Evolutionary conservation across 1,140 invertebrate species (phyloP).

Genomic region (Drosophila melanogaster): Release_6_plus_ISO1_MT NT_033777.3:21877501-21878000

Average conservation of each 20-base stretch:
- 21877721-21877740: neutral
- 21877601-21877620: slow-evolving; percentile 72
- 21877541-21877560: slow-evolving; percentile 83
- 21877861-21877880: neutral
- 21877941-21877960: slow-evolving; percentile 87
- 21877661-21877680: slow-evolving; percentile 19
- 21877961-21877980: slow-evolving; percentile 93
- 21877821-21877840: slow-evolving; percentile 5
- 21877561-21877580: slow-evolving; percentile 85
- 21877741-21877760: neutral
- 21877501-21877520: slow-evolving; percentile 84
- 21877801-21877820: slow-evolving; percentile 1
- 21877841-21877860: neutral
- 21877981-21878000: slow-evolving; percentile 92
- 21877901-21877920: slow-evolving; percentile 11
- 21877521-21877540: slow-evolving; percentile 85
- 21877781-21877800: neutral
- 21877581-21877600: slow-evolving; percentile 86
- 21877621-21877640: slow-evolving; percentile 54
- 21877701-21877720: neutral
- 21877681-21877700: slow-evolving; percentile 7
- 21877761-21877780: neutral
- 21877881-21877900: slow-evolving; percentile 12
- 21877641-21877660: slow-evolving; percentile 29
- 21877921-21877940: neutral